Base-by-base conservation (phyloP, 2,888 invertebrate species). In the Eilema caniola region DNA sequence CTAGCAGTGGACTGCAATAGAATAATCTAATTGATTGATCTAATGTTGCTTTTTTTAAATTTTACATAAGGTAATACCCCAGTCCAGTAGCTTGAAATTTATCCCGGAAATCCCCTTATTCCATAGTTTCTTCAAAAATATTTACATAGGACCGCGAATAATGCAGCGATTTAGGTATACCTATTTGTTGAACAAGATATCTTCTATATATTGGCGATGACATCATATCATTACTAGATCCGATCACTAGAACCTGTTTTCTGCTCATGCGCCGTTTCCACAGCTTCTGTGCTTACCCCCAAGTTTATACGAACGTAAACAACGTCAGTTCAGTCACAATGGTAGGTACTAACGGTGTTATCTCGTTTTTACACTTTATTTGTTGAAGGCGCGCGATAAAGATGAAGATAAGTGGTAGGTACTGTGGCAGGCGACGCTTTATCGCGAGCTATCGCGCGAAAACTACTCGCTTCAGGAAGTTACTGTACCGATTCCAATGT, bases 291-390 rank as follows among this genome's bases (percentile, higher is more conserved):
- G 23, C n/a, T 68, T 59, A 59, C 25, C 14, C 47, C 28, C 20
- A 63, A 10, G 59, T 64, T 64, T 23, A 16, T 41, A 37, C 53
- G 65, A 37, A 53, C 25, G n/a, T 25, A 67, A 72, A 72, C 74
- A 74, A 67, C 83, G 85, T 86, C 88, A 90, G 81, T 88, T 87
- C 86, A 87, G 83, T 85, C 80, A 87, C 88, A 89, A 85, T 90
- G 81, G 90, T 92, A 89, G 87, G 84, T 89, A 80, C 65, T 56
- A 28, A 56, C 41, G 85, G 83, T 84, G 89, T 93, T 93, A 95
- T 94, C 93, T 93, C 91, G 90, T 91, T 94, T 93, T 93, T 93
- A 91, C 89, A 93, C 86, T 92, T 93, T 95, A 93, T 94, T 95
- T 95, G 93, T 90, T 90, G 91, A 95, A 93, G 93, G 93, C 91